Conservation (phyloP, 2,888 invertebrate genomes). For the Phortica okadai region DNA sequence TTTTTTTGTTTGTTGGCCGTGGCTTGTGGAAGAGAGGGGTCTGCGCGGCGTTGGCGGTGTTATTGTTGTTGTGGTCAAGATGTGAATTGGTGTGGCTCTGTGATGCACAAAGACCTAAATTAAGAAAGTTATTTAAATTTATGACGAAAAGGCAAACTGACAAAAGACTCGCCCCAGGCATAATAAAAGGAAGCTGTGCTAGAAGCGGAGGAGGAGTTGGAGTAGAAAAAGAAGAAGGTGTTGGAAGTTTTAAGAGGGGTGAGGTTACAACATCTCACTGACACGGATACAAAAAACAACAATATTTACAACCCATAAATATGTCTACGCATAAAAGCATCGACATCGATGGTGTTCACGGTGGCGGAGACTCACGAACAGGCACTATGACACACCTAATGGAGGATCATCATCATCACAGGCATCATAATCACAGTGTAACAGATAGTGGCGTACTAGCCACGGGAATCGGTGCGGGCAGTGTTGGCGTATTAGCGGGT, state of each 20-base stretch:
- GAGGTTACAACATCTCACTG: not conserved
- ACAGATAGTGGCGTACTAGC: constrained; percentile 18
- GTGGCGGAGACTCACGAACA: constrained; percentile 51
- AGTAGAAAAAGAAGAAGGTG: not conserved
- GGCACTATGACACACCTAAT: constrained; percentile 67
- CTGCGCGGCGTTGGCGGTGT: constrained; percentile 27
- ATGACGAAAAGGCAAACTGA: constrained; percentile 42
- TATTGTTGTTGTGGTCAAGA: constrained; percentile 58
- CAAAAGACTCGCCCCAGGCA: constrained; percentile 19
- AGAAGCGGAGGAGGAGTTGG: not conserved
- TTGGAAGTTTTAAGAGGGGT: not conserved
- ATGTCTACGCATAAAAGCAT: constrained; percentile 48
- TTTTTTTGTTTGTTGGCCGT: constrained; percentile 21
- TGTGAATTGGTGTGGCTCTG: constrained; percentile 50
- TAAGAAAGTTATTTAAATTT: constrained; percentile 45
- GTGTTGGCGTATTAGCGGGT: constrained; percentile 54
- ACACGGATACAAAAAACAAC: constrained; percentile 37
- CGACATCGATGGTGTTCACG: constrained; percentile 34
- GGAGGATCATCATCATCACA: constrained; percentile 64
- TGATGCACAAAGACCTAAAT: constrained; percentile 14
- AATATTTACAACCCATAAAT: constrained; percentile 25
- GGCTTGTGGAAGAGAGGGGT: constrained; percentile 40
- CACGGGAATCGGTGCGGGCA: constrained; percentile 37
- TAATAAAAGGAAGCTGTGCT: not conserved
- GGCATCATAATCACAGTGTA: constrained; percentile 36